Evolutionary conservation across 2,797 vertebrate genomes (phyloP), one percentile per base, ranked within the genome.

Genomic region (Staurois parvus): DNA sequence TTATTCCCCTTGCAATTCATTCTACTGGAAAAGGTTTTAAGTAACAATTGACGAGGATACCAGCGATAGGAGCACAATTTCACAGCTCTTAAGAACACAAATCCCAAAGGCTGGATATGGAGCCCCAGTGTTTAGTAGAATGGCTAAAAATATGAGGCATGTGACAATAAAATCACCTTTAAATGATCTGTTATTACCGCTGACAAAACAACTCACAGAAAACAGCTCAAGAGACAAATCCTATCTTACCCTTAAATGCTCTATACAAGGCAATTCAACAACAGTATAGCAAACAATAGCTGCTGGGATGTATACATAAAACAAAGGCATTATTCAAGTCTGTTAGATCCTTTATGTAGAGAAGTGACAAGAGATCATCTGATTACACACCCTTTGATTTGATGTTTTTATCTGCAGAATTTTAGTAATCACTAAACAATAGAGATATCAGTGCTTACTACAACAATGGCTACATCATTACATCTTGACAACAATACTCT

Each of bases 221-320:
- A 83, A 75, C 72, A 68, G 84, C 77, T 85, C 69, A 73, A 56
- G 76, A 85, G 70, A 85, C 84, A 81, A 85, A 85, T 85, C 78
- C 68, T 45, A 80, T 76, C 64, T 85, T 69, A 69, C 84, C 40
- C 70, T 62, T 81, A 85, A 85, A 85, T 59, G 64, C 72, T 80
- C 69, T 30, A 81, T 48, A 80, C 77, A 76, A 52, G 77, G 79
- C 62, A 68, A 80, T 78, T 19, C 42, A 42, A 85, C 84, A 68
- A 74, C 72, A 74, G 76, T 40, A 34, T 9, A 12, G 21, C 19
- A 56, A 66, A 86, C 79, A 76, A 86, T 40, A 64, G 64, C 32
- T 40, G 29, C 32, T 26, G 19, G 42, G 45, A 30, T 30, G 67
- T 72, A 64, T 76, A 72, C 72, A 81, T 81, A 76, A n/a, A n/a